These are phyloP conservation scores for Mimumesa dahlbomi DNA, from an alignment of 2,888 invertebrate genomes.

Conservation along the genomic window DNA sequence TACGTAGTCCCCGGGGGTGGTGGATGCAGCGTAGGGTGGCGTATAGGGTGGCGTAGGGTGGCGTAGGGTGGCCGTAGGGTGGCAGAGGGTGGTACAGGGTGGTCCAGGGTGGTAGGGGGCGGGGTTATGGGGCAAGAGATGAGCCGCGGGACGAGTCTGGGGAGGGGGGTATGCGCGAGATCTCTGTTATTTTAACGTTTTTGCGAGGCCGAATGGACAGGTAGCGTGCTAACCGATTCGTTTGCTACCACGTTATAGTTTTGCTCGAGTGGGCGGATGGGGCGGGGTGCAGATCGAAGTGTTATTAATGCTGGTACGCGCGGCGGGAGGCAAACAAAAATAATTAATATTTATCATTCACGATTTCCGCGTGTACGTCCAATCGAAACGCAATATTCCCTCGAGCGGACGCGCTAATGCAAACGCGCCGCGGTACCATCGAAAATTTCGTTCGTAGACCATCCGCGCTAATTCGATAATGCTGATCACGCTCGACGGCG, in stretches of 20 bases:
- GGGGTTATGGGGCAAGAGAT: constrained; percentile 53
- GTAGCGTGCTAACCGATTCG: constrained; percentile 65
- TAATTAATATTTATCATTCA: constrained; percentile 80
- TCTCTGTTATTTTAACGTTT: constrained; percentile 79
- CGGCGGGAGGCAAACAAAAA: constrained; percentile 79
- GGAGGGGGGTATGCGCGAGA: constrained; percentile 48
- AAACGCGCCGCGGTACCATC: constrained; percentile 62
- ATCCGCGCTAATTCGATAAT: constrained; percentile 76
- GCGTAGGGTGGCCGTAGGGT: background rate
- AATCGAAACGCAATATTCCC: constrained; percentile 71
- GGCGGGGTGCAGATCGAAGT: constrained; percentile 70
- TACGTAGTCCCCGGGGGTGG: constrained; percentile 58
- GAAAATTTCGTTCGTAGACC: constrained; percentile 66
- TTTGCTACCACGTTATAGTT: constrained; percentile 64
- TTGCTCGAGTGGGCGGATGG: constrained; percentile 53
- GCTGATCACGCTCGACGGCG: constrained; percentile 72
- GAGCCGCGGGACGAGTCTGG: constrained; percentile 17
- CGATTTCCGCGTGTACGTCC: constrained; percentile 77
- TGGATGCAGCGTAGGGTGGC: constrained; percentile 31
- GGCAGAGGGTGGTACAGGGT: constrained; percentile 30
- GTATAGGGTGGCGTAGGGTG: background rate
- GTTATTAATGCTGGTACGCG: constrained; percentile 78
- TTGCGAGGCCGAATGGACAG: constrained; percentile 67
- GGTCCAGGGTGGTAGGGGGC: constrained; percentile 37
- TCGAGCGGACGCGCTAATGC: constrained; percentile 63